Evolutionary conservation across 1,140 invertebrate species (phyloP).

Genomic region (Drosophila kohkoa): DNA sequence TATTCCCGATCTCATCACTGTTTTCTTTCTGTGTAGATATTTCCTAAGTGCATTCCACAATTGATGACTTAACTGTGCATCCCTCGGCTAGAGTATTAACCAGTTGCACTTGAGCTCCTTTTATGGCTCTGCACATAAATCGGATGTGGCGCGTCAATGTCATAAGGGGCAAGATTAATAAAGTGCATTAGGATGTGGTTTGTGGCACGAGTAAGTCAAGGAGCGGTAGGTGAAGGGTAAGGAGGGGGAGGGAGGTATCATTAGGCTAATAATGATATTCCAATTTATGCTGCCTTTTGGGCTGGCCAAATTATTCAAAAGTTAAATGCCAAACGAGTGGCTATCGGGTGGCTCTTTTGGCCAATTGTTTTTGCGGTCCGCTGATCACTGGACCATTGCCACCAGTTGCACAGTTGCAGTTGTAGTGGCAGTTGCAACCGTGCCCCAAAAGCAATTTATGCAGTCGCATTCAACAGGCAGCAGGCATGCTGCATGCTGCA

Average conservation of each 20-base stretch:
- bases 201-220: background rate
- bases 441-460: slow-evolving; percentile 48
- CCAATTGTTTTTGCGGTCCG: slow-evolving; percentile 66
- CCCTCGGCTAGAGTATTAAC: slow-evolving; percentile 3
- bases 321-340: slow-evolving; percentile 54
- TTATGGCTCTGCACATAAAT: slow-evolving; percentile 24
- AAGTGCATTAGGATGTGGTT: slow-evolving; percentile 20
- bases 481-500: slow-evolving; percentile 13
- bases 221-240: background rate
- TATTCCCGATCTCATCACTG: too few relatives aligned
- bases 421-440: background rate
- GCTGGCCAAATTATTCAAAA: slow-evolving; percentile 71
- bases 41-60: too few relatives aligned
- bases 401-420: slow-evolving; percentile 39
- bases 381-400: slow-evolving; percentile 72
- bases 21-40: too few relatives aligned
- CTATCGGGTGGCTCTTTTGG: slow-evolving; percentile 26
- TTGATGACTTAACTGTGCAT: background rate
- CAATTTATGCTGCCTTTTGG: slow-evolving; percentile 54
- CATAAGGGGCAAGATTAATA: slow-evolving; percentile 24
- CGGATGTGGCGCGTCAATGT: slow-evolving; percentile 64
- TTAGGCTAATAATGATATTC: slow-evolving; percentile 62
- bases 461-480: slow-evolving; percentile 20
- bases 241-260: background rate
- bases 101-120: slow-evolving; percentile 58